These are phyloP conservation scores for Trachurus trachurus DNA, from an alignment of 2,797 vertebrate species.

Conservation along the genomic window DNA sequence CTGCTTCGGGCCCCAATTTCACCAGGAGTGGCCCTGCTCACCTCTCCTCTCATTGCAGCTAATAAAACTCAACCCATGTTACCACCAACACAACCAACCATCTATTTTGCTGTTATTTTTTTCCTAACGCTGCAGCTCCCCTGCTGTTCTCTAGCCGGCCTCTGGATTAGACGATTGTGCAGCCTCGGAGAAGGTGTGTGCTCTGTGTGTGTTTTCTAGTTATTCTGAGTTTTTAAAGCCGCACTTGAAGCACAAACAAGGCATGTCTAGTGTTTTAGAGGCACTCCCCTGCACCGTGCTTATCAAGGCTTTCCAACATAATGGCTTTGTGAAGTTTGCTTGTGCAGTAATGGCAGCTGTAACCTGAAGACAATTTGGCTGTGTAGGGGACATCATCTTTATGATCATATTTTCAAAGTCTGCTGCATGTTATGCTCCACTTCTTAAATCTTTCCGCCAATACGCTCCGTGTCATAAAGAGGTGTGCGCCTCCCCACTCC, in stretches of 20 bases:
- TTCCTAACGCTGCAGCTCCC: no score
- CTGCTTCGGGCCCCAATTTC: no score
- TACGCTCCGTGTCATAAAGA: constrained; percentile 71
- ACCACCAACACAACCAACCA: no score
- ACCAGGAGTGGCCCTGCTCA: no score
- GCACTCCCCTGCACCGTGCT: constrained; percentile 46
- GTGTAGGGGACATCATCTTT: constrained; percentile 70
- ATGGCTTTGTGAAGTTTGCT: constrained; percentile 63
- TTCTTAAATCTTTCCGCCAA: constrained; percentile 77
- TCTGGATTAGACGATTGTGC: background rate
- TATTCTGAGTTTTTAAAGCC: constrained; percentile 42
- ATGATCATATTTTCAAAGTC: constrained; percentile 70
- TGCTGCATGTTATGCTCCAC: constrained; percentile 52
- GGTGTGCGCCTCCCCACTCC: constrained; percentile 54
- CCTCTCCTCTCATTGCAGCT: no score
- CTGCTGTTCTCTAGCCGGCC: no score
- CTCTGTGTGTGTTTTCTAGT: constrained; percentile 26
- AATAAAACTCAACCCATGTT: no score
- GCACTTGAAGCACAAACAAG: constrained; percentile 57
- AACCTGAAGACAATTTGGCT: constrained; percentile 61
- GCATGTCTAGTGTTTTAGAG: constrained; percentile 50
- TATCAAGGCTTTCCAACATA: constrained; percentile 52
- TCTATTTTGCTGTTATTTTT: no score
- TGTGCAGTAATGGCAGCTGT: constrained; percentile 61
- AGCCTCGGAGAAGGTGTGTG: constrained; percentile 1